Base-by-base conservation (phyloP, 2,888 invertebrate genomes). In the Cerastoderma edule region DNA sequence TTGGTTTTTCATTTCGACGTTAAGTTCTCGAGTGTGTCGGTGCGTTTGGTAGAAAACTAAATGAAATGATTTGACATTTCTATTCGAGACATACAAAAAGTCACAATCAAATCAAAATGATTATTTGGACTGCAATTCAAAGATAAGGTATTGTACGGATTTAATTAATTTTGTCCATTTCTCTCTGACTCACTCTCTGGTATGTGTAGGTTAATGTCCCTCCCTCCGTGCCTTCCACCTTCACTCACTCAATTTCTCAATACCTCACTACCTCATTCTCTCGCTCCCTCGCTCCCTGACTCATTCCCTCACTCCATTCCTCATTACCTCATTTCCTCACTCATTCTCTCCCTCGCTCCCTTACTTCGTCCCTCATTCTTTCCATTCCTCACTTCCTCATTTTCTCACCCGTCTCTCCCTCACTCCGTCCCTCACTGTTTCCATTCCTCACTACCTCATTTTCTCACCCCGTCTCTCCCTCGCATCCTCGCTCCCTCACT, bases 171-270 rank as follows among this genome's bases (percentile, higher is more conserved):
- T 24, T 19, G 2, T 63, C 32, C 22, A 1, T 22, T 19, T 63
- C 35, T 0, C 0, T 63, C 63, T 57, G 10, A 27, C 57, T 57
- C 57, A 27, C 57, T 57, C 57, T 57, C 57, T 57, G n/a, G n/a
- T n/a, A n/a, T n/a, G n/a, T n/a, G n/a, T n/a, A n/a, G n/a, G n/a
- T n/a, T 30, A 27, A 24, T 57, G 27, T 57, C 57, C 28, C 57
- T 28, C 57, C 8, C 63, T 32, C 63, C n/a, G 32, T 32, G 19
- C n/a, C 63, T 32, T 0, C 8, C 10, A 8, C 13, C 10, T 19
- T 27, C 60, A 30, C 60, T 27, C 30, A 30, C 4, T 39, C 39
- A 10, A 8, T 39, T 16, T 39, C 39, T 39, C 39, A 10, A 8
- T 39, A 8, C 16, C 39, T 39, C 39, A 10, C 39, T 39, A 8